These are phyloP conservation scores for Leptura quadrifasciata DNA, from an alignment of 2,888 invertebrate genomes.

Conservation along the genomic window DNA sequence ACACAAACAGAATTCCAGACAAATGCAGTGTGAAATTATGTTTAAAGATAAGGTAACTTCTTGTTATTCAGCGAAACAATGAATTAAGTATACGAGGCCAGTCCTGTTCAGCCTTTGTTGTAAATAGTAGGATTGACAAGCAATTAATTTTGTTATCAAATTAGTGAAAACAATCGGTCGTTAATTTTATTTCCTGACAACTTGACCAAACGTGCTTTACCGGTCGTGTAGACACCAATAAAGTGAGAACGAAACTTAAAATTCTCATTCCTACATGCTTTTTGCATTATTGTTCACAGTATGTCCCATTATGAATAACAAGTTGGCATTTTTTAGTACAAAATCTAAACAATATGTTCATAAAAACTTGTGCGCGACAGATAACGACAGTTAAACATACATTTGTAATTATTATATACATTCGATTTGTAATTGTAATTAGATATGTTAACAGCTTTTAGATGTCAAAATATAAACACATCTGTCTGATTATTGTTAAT, in stretches of 20 bases:
- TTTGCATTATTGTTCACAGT: background rate
- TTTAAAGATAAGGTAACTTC: constrained; percentile 50
- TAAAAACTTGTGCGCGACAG: no score
- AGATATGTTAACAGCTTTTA: no score
- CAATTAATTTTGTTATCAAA: constrained; percentile 73
- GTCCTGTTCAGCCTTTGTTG: constrained; percentile 65
- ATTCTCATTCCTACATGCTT: constrained; percentile 15
- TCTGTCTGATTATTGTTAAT: no score
- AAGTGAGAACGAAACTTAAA: constrained; percentile 41
- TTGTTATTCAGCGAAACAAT: constrained; percentile 47
- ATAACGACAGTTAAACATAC: no score
- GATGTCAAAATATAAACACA: no score
- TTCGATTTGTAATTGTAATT: no score
- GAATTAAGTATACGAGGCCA: constrained; percentile 48
- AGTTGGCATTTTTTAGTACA: background rate
- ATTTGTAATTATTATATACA: no score
- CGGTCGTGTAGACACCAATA: constrained; percentile 42
- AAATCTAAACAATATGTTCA: background rate
- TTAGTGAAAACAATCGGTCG: constrained; percentile 71
- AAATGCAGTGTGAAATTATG: constrained; percentile 61
- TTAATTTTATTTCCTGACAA: constrained; percentile 62
- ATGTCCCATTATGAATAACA: background rate
- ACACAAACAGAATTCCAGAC: constrained; percentile 56
- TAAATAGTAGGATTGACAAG: constrained; percentile 71
- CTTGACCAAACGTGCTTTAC: constrained; percentile 58